phyloP scores from a whole-genome alignment of 2,797 vertebrate species.

The Anguilla anguilla region DNA sequence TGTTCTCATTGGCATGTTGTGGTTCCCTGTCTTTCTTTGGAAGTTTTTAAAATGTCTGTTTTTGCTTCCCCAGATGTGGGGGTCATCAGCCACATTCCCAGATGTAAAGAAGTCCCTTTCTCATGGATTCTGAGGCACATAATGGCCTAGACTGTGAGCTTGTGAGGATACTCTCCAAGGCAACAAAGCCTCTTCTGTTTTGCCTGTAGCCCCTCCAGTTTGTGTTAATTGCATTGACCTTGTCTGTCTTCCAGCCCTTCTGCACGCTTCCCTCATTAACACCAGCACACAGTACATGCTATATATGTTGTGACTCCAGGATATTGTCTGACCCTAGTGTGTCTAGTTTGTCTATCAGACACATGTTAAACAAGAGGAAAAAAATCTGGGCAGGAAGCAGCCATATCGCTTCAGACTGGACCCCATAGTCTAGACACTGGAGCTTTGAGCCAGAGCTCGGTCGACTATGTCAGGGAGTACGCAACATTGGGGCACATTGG shows the following conservation, averaged over 20 bases:
- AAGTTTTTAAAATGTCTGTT: conserved; percentile 59
- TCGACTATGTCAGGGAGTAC: neutral
- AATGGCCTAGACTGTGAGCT: conserved; percentile 39
- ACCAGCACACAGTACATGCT: neutral
- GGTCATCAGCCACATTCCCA: conserved; percentile 61
- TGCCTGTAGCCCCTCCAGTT: conserved; percentile 37
- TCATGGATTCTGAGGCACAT: conserved; percentile 44
- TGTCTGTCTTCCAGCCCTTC: conserved; percentile 29
- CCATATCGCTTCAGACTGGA: neutral
- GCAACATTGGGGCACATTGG: neutral
- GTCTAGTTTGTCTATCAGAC: neutral
- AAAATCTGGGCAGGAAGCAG: neutral
- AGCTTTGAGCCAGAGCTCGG: neutral
- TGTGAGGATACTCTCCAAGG: conserved; percentile 32
- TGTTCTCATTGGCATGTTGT: conserved; percentile 32
- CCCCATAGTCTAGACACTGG: neutral
- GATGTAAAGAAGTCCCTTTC: conserved; percentile 44
- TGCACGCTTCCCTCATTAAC: conserved; percentile 3
- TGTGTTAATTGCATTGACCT: conserved; percentile 53
- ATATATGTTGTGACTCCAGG: neutral
- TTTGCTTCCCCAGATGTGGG: conserved; percentile 69
- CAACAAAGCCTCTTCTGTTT: conserved; percentile 63
- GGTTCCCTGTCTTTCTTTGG: conserved; percentile 59
- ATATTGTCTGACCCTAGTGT: neutral
- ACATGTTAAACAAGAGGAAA: neutral